Percentiles rank a stretch among this genome's conserved stretches.
Evolutionary conservation across 2,113 vertebrate genomes (phyloP).

Genomic region (Rhea americana): DNA sequence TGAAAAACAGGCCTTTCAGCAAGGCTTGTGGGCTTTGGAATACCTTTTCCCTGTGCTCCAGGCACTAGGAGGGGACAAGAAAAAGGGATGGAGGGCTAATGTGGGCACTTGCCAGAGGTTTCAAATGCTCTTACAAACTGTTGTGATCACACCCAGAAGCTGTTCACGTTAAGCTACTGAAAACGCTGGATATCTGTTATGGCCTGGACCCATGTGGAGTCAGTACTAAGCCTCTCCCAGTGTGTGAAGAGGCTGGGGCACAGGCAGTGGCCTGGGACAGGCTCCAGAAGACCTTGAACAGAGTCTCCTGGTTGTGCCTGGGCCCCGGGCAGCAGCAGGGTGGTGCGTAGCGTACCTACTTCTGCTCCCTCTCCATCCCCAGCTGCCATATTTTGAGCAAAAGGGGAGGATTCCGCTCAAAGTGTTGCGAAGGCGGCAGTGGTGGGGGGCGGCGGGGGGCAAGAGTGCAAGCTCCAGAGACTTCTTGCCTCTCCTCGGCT

Average conservation of each 20-base stretch:
- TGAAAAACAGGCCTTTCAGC: background rate
- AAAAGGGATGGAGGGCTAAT: background rate
- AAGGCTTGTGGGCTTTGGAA: background rate
- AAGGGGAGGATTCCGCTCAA: rapidly evolving
- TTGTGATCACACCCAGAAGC: rapidly evolving
- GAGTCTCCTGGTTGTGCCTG: too few relatives aligned
- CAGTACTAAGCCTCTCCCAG: rapidly evolving
- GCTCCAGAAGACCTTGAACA: background rate
- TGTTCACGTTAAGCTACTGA: background rate
- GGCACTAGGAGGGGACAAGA: background rate
- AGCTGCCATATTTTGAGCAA: background rate
- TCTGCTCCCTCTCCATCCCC: background rate
- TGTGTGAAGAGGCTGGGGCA: rapidly evolving
- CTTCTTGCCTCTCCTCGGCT: background rate
- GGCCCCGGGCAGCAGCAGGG: background rate
- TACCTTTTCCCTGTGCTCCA: background rate
- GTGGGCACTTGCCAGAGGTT: background rate
- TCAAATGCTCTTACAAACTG: background rate
- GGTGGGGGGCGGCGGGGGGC: background rate
- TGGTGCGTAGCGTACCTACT: rapidly evolving
- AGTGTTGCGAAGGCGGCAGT: background rate
- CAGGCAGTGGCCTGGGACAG: background rate
- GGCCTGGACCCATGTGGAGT: rapidly evolving
- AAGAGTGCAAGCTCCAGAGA: background rate
- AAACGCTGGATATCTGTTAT: background rate